Evolutionary conservation across 2,113 vertebrate species (phyloP).

Genomic region (Carassius gibelio): DNA sequence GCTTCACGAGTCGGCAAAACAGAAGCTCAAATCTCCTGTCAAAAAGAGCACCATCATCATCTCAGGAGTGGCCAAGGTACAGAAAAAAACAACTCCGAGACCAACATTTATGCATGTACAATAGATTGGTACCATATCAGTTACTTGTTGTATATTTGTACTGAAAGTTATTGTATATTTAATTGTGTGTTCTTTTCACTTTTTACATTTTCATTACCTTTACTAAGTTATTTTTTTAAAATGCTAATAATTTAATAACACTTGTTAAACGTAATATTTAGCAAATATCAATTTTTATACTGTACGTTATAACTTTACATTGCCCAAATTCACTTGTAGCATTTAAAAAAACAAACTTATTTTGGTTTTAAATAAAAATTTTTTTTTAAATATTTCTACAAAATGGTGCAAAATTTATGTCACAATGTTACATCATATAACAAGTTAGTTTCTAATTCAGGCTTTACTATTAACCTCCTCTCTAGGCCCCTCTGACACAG

Average conservation of each 20-base stretch:
- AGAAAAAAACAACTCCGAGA: neutral
- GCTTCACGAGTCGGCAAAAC: constrained; percentile 89
- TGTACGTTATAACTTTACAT: too few relatives aligned
- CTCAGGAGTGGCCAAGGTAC: constrained; percentile 93
- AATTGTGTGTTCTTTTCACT: neutral
- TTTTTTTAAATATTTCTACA: too few relatives aligned
- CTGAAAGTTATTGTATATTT: neutral
- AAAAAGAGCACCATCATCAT: constrained; percentile 98
- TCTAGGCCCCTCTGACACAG: constrained; percentile 81
- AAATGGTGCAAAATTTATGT: too few relatives aligned
- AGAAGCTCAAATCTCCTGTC: constrained; percentile 90
- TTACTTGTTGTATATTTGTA: neutral
- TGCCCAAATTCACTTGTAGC: too few relatives aligned
- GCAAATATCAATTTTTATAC: too few relatives aligned
- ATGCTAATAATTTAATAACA: too few relatives aligned
- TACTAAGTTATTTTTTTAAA: too few relatives aligned
- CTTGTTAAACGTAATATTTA: too few relatives aligned
- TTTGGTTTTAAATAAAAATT: too few relatives aligned
- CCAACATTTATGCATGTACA: neutral
- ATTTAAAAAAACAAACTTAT: too few relatives aligned
- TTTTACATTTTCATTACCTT: neutral
- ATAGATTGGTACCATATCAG: neutral
- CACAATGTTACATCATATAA: too few relatives aligned
- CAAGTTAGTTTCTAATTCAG: neutral
- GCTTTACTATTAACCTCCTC: constrained; percentile 8